Evolutionary conservation across 2,113 vertebrate species (phyloP), one percentile per base, ranked within the genome.

Genomic region (Lanius collurio): DNA sequence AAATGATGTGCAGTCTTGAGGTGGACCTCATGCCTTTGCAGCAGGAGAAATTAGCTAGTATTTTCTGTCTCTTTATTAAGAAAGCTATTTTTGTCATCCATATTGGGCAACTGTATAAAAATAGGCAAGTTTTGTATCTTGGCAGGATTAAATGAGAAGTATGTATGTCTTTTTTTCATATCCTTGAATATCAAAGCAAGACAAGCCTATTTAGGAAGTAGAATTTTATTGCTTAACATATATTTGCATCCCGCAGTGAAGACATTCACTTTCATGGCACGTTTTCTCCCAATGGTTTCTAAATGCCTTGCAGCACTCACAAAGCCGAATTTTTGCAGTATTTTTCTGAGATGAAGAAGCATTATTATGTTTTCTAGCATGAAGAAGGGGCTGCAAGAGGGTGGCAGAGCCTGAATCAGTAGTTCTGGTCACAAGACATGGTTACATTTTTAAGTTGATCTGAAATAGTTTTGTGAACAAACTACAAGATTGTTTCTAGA

Each of bases 181-280:
- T 87, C 56, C 80, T 93, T 94, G 95, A 95, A 95, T 95, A 96
- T 90, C 93, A 97, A 96, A 95, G 81, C 80, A 95, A 96, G 91
- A 76, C 59, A 93, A 96, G 87, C 85, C 79, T 97, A 97, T 96
- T 96, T 96, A 81, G 76, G 93, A 96, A 78, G 83, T 77, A 64
- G 93, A 82, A 88, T 92, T 96, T 94, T 94, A 95, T 95, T 96
- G 68, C 92, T 96, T 94, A 92, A 91, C 93, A 85, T 93, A 76
- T 75, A 94, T 96, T 92, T 94, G 93, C 88, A 96, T 95, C 95
- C 78, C 0, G 3, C 78, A 93, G 90, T 64, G 92, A 94, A 95
- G 90, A n/a, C 79, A 95, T 95, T 96, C 75, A 27, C 88, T 97
- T 95, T 88, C 90, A 87, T 53, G 85, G 85, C 94, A 95, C 76